Evolutionary conservation across 2,113 vertebrate genomes (phyloP), one percentile per base, ranked within the genome.

Genomic region (Theristicus caerulescens): DNA sequence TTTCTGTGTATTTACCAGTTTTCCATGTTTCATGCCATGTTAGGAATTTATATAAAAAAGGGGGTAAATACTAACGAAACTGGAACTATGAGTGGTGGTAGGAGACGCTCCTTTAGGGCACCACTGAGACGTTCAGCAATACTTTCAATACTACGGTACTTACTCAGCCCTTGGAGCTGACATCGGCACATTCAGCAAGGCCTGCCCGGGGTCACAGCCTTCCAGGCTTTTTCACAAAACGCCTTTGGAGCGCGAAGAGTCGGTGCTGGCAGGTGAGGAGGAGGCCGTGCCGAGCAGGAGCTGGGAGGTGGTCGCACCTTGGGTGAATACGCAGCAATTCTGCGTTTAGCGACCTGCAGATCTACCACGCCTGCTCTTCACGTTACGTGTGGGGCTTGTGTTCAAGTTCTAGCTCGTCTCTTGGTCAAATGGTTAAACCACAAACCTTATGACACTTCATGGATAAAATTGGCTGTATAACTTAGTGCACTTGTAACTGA

Each of bases 401-500:
- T 38, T 77, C 36, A 27, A 17, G 36, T 38, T 71, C 27, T 22
- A 21, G 34, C 27, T 55, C 5, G 0, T 58, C 34, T 40, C 31
- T 34, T 66, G 18, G 64, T 55, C 11, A 16, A 14, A 42, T 10
- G 11, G 10, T 44, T 59, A 44, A 67, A 67, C 52, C 14, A 10
- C 52, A 72, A 54, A 27, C 24, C 13, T 34, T 25, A 5, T 4
- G 8, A 27, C 3, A 7, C 83, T 82, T 19, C 74, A 22, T 76
- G 69, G 52, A 40, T 86, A 80, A 94, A 96, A 88, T 54, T 88
- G 84, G 42, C 49, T 81, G 29, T 71, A 34, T 94, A 93, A 90
- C 94, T 97, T 92, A 55, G 74, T 72, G 95, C 84, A 78, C 70
- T 92, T 92, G 62, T 87, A 91, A 66, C 88, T 92, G 87, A 90